A percentile compares a stretch with the other conserved stretches of the same genome.
Conservation (phyloP, 2,113 vertebrate genomes). For the Malurus cyaneus region DNA sequence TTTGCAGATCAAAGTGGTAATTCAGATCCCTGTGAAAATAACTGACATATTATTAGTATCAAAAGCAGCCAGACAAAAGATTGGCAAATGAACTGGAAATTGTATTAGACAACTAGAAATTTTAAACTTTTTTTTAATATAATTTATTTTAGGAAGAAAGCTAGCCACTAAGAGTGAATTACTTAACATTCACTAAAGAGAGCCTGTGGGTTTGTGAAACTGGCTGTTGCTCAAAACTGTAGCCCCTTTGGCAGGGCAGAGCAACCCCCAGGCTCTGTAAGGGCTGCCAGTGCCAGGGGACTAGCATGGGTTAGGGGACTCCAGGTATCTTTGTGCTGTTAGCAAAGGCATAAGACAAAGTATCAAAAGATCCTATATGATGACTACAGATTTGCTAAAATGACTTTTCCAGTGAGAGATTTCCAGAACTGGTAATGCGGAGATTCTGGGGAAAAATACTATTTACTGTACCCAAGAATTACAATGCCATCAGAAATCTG, state of each 20-base stretch:
- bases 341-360: neutral
- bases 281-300: neutral
- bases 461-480: neutral
- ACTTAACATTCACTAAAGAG: neutral
- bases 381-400: neutral
- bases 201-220: neutral
- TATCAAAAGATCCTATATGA: neutral
- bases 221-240: neutral
- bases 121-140: neutral
- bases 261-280: neutral
- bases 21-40: constrained; percentile 48
- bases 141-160: neutral
- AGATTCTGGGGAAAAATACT: neutral
- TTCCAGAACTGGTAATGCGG: neutral
- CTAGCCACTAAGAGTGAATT: neutral
- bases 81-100: neutral
- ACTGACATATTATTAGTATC: neutral
- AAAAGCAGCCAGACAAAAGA: neutral
- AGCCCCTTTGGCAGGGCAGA: neutral
- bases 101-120: neutral
- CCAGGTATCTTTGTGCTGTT: neutral
- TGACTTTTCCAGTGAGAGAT: neutral
- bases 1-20: constrained; percentile 30
- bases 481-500: neutral
- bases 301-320: neutral